phyloP scores from a whole-genome alignment of 1,140 invertebrate genomes.

The Pseudomyrmex flavicornis region DNA sequence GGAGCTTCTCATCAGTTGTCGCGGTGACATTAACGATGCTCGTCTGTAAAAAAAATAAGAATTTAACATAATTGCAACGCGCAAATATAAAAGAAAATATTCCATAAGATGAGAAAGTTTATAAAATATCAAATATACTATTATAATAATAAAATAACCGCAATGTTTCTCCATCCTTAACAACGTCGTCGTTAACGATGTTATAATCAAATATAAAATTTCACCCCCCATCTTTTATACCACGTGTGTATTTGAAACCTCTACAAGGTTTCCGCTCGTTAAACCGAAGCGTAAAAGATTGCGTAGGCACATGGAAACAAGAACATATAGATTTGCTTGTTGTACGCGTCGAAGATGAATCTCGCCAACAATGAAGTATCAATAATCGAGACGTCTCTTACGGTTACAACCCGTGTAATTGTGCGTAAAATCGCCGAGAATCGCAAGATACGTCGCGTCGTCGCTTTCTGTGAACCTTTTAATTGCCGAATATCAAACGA shows the following conservation, averaged over 20 bases:
- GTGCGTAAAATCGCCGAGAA: not conserved
- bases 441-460: not conserved
- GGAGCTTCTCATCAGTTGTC: conserved; percentile 98
- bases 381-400: conserved; percentile 18
- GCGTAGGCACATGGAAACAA: not conserved
- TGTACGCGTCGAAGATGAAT: not conserved
- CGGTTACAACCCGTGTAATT: conserved; percentile 14
- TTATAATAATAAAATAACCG: not conserved
- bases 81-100: no score
- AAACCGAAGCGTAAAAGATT: conserved; percentile 5
- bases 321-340: conserved; percentile 4
- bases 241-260: not conserved
- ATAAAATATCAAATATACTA: no score
- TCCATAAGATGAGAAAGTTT: no score
- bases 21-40: conserved; percentile 98
- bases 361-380: conserved; percentile 9
- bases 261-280: conserved; percentile 14
- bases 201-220: conserved; percentile 7
- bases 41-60: conserved; percentile 87
- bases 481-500: conserved; percentile 47
- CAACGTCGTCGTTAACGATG: conserved; percentile 6
- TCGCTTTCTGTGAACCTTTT: conserved; percentile 16
- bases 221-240: not conserved
- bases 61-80: no score
- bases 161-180: not conserved